Percentiles rank a stretch among this genome's conserved stretches.
Conservation (phyloP, 2,797 vertebrate species). For the Astyanax mexicanus region DNA sequence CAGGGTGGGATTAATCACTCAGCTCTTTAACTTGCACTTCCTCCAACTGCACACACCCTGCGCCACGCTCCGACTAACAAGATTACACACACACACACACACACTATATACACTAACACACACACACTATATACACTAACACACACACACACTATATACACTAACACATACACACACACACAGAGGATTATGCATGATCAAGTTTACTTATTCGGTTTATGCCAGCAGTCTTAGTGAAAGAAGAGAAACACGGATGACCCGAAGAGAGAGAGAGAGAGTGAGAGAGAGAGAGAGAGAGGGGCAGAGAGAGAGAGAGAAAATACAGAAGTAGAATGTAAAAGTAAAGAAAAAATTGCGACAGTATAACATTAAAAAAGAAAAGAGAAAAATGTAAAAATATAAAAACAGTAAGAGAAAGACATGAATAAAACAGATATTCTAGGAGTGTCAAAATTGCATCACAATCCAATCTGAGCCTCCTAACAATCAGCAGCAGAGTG, state of each 20-base stretch:
- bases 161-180: background rate
- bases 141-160: constrained; percentile 2
- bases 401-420: too few species aligned
- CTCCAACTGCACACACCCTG: constrained; percentile 24
- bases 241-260: constrained; percentile 13
- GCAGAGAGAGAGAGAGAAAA: background rate
- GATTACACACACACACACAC: constrained; percentile 25
- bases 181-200: constrained; percentile 22
- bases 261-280: background rate
- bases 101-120: background rate
- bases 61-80: constrained; percentile 31
- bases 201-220: constrained; percentile 23
- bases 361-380: background rate
- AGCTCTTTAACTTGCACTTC: constrained; percentile 22
- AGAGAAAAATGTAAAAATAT: too few species aligned
- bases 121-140: constrained; percentile 17
- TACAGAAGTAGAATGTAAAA: background rate
- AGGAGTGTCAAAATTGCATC: background rate
- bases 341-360: background rate
- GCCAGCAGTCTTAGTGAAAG: constrained; percentile 12
- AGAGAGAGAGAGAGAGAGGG: background rate
- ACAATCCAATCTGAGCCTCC: too few species aligned
- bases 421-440: too few species aligned
- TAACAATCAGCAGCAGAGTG: too few species aligned
- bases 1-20: constrained; percentile 24